phyloP scores from a whole-genome alignment of 2,113 vertebrate species.

The Mus musculus region GRCm39 chr9:105269501-105270000 shows the following conservation, averaged over 20 bases:
- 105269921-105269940: conserved; percentile 22
- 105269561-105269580: not conserved
- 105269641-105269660: conserved; percentile 24
- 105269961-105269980: conserved; percentile 21
- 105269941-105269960: conserved; percentile 5
- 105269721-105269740: too few relatives aligned
- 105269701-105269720: too few relatives aligned
- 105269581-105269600: conserved; percentile 26
- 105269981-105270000: not conserved
- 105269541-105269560: not conserved
- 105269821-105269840: not conserved
- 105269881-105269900: not conserved
- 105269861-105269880: not conserved
- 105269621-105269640: not conserved
- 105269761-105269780: too few relatives aligned
- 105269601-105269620: not conserved
- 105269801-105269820: too few relatives aligned
- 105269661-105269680: not conserved
- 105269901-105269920: not conserved
- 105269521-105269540: conserved; percentile 22
- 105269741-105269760: too few relatives aligned
- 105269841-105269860: not conserved
- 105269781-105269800: too few relatives aligned
- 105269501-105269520: conserved; percentile 37
- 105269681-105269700: not conserved